phyloP scores from a whole-genome alignment of 2,113 vertebrate species.

The Crypturellus undulatus region DNA sequence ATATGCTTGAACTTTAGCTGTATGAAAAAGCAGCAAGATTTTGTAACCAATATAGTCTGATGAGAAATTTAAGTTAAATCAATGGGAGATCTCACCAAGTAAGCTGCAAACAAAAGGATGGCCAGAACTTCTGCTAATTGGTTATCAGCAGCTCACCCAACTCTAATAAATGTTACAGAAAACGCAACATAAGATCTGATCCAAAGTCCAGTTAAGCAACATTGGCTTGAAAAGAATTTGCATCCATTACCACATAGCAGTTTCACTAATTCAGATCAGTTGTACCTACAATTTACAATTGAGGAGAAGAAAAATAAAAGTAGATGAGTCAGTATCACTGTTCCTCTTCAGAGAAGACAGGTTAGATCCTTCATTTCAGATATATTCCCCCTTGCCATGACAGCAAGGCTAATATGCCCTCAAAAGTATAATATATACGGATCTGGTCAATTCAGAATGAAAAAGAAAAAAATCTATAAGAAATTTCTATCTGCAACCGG shows the following conservation, averaged over 20 bases:
- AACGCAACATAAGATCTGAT: accelerated
- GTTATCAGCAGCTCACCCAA: neutral
- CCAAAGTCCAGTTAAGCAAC: neutral
- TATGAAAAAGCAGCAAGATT: neutral
- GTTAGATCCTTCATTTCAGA: neutral
- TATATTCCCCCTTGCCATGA: neutral
- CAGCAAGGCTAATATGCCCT: neutral
- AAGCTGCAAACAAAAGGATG: neutral
- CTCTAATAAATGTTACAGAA: neutral
- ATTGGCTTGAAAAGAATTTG: neutral
- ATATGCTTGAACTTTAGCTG: neutral
- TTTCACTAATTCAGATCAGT: neutral
- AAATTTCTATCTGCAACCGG: neutral
- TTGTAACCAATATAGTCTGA: neutral
- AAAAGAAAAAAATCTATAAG: neutral
- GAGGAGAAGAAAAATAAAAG: neutral
- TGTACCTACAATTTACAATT: neutral
- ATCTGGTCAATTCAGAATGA: neutral
- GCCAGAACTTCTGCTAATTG: neutral
- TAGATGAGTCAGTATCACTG: neutral
- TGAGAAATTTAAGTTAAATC: neutral
- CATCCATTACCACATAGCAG: neutral
- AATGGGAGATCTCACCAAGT: neutral
- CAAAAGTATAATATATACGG: neutral
- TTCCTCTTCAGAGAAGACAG: neutral